These are phyloP conservation scores for Crotophaga sulcirostris DNA, from an alignment of 2,113 vertebrate species.

Conservation along the genomic window DNA sequence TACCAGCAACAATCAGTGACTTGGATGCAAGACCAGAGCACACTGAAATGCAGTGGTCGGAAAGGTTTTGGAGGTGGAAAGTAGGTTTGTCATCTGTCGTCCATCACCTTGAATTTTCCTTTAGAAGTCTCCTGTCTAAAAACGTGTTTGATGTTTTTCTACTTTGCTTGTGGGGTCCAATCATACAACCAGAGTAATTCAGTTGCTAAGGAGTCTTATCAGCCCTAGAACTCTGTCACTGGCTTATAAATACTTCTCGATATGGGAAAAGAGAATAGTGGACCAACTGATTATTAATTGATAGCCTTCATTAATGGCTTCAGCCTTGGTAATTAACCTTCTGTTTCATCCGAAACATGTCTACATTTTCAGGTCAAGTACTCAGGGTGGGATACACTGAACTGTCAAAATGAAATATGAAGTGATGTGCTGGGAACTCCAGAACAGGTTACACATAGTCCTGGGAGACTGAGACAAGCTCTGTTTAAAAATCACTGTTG, in stretches of 20 bases:
- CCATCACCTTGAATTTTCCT: neutral
- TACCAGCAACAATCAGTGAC: neutral
- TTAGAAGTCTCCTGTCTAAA: neutral
- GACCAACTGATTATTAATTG: conserved; percentile 66
- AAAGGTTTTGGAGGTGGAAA: neutral
- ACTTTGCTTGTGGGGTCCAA: neutral
- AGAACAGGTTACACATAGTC: neutral
- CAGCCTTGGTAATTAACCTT: conserved; percentile 66
- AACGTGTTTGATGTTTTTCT: neutral
- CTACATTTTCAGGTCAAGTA: conserved; percentile 42
- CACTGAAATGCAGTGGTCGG: neutral
- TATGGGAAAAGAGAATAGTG: neutral
- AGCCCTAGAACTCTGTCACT: neutral
- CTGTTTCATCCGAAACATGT: conserved; percentile 66
- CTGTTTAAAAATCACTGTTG: neutral
- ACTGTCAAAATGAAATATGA: conserved; percentile 65
- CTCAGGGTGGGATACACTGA: conserved; percentile 17
- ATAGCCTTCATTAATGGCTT: conserved; percentile 49
- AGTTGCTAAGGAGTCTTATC: neutral
- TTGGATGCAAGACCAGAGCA: neutral
- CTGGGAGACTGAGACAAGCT: neutral
- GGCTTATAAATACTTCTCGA: neutral
- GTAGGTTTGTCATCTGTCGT: neutral
- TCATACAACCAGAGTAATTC: neutral
- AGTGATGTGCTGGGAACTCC: conserved; percentile 26